Evolutionary conservation across 2,888 invertebrate species (phyloP).

Genomic region (Cepaea hortensis): DNA sequence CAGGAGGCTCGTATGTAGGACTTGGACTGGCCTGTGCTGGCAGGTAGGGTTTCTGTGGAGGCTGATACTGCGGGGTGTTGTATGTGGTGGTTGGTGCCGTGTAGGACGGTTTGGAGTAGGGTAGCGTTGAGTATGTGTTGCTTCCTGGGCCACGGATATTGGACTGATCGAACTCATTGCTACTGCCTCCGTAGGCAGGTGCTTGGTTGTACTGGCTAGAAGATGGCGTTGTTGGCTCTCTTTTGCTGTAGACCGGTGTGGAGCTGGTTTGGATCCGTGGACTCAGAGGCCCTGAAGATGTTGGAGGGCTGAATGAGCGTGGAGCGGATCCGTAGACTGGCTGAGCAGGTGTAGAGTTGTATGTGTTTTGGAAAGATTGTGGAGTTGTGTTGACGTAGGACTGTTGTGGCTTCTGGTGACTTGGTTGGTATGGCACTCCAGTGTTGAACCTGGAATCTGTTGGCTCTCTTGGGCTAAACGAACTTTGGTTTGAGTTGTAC

Average conservation of each 20-base stretch:
- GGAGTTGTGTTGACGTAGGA: not conserved
- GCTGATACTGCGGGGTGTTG: conserved; percentile 28
- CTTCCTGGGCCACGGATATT: conserved; percentile 36
- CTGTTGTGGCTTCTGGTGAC: conserved; percentile 16
- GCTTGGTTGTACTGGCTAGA: not conserved
- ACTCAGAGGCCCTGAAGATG: not conserved
- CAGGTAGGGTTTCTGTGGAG: conserved; percentile 25
- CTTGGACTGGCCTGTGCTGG: conserved; percentile 14
- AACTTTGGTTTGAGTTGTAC: conserved; percentile 22
- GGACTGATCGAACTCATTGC: conserved; percentile 32
- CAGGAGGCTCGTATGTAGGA: not conserved
- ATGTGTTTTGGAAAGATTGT: not conserved
- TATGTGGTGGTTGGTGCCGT: not conserved
- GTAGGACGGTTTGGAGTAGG: conserved; percentile 32
- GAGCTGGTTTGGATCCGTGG: not conserved
- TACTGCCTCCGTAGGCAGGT: conserved; percentile 2
- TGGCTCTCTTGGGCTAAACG: conserved; percentile 5
- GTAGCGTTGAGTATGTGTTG: conserved; percentile 33
- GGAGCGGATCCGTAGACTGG: conserved; percentile 16
- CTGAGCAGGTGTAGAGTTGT: conserved; percentile 4
- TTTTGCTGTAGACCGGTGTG: not conserved
- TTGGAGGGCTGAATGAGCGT: not conserved
- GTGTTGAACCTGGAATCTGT: conserved; percentile 29
- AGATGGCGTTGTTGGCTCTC: not conserved
- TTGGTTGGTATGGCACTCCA: conserved; percentile 29